Evolutionary conservation across 2,797 vertebrate species (phyloP).

Genomic region (Microctenopoma stevenorrisi): DNA sequence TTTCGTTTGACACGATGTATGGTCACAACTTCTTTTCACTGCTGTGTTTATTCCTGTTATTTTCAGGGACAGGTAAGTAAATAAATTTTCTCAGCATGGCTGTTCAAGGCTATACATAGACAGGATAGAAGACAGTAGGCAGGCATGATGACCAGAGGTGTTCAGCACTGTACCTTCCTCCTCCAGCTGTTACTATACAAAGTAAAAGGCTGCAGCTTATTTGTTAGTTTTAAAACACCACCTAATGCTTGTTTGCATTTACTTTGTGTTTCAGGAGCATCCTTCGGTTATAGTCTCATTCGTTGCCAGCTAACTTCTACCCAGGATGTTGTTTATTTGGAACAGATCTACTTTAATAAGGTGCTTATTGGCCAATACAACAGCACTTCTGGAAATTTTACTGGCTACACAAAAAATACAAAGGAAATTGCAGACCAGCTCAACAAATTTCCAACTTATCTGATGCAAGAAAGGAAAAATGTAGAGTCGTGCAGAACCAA

Average conservation of each 20-base stretch:
- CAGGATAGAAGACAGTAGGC: too few species aligned
- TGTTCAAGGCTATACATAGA: not conserved
- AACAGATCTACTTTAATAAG: slow-evolving; percentile 51
- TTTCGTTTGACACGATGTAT: slow-evolving; percentile 14
- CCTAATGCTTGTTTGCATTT: not conserved
- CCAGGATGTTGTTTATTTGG: slow-evolving; percentile 31
- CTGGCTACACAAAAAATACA: slow-evolving; percentile 34
- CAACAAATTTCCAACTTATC: slow-evolving; percentile 1
- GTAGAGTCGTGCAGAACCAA: not conserved
- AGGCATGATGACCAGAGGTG: too few species aligned
- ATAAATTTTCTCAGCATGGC: not conserved
- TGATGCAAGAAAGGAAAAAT: slow-evolving; percentile 6
- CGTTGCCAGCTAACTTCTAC: slow-evolving; percentile 33
- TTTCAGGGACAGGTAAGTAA: slow-evolving; percentile 41
- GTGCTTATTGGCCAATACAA: slow-evolving; percentile 30
- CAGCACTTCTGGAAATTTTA: slow-evolving; percentile 60
- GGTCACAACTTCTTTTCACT: not conserved
- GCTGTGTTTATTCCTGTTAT: slow-evolving; percentile 4
- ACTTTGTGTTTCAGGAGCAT: slow-evolving; percentile 39
- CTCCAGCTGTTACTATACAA: too few species aligned
- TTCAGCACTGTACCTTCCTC: not conserved
- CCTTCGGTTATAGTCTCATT: fast-evolving
- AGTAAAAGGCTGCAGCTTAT: not conserved
- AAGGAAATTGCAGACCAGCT: not conserved
- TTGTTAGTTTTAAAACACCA: not conserved